Evolutionary conservation across 1,140 invertebrate genomes (phyloP).

Genomic region (Lepidurus arcticus): DNA sequence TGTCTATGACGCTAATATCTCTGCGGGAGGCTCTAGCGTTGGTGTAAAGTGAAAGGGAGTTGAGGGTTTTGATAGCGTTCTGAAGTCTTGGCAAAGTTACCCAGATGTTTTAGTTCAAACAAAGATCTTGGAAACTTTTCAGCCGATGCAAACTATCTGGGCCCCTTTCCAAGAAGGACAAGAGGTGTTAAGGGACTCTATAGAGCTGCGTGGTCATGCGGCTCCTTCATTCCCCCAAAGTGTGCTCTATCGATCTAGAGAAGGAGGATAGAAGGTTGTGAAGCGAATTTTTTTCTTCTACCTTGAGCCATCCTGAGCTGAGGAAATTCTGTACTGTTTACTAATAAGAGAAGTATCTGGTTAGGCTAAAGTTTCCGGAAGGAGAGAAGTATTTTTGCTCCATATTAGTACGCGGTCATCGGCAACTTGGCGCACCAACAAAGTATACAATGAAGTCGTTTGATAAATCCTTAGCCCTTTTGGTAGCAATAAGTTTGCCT

Average conservation of each 20-base stretch:
- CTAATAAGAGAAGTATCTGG: too few species aligned
- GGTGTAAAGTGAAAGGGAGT: neutral
- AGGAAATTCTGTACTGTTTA: neutral
- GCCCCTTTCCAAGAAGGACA: neutral
- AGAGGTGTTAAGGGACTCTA: constrained; percentile 7
- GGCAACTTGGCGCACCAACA: too few species aligned
- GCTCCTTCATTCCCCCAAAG: neutral
- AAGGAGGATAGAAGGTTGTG: neutral
- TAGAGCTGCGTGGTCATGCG: constrained; percentile 1
- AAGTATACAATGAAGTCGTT: too few species aligned
- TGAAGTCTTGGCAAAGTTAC: neutral
- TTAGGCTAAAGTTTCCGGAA: too few species aligned
- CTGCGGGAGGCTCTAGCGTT: neutral
- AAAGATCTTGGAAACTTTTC: neutral
- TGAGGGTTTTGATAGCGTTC: neutral
- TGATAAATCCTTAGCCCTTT: too few species aligned
- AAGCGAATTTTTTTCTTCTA: neutral
- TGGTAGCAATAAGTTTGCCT: too few species aligned
- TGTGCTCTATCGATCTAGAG: neutral
- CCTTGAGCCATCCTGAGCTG: neutral
- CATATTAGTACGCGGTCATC: too few species aligned
- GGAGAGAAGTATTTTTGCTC: too few species aligned
- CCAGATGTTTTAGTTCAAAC: neutral
- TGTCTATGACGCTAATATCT: constrained; percentile 11
- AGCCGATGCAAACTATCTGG: neutral